phyloP scores from a whole-genome alignment of 2,888 invertebrate genomes.

The Antitype chi region DNA sequence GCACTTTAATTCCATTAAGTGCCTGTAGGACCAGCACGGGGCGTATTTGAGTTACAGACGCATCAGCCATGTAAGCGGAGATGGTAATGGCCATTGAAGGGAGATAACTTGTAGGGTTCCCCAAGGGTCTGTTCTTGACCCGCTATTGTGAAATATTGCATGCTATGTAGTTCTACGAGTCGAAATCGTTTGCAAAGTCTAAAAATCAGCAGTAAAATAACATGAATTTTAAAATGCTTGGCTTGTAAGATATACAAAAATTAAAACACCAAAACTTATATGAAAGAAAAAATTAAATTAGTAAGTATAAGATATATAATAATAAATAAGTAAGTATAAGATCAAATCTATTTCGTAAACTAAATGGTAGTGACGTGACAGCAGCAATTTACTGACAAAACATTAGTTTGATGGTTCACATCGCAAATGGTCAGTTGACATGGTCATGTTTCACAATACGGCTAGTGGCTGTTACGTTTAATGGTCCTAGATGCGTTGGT shows the following conservation, averaged over 20 bases:
- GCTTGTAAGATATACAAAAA: background rate
- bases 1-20: background rate
- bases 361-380: constrained; percentile 43
- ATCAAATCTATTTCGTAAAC: constrained; percentile 45
- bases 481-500: constrained; percentile 43
- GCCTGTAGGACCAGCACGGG: background rate
- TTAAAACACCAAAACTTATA: background rate
- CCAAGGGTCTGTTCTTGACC: background rate
- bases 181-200: background rate
- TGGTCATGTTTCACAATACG: constrained; percentile 32
- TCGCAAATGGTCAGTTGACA: constrained; percentile 53
- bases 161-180: background rate
- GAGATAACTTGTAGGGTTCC: background rate
- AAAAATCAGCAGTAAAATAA: background rate
- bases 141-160: background rate
- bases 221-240: background rate
- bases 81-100: background rate
- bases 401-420: constrained; percentile 40
- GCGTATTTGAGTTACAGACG: background rate
- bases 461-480: constrained; percentile 50
- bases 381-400: constrained; percentile 42
- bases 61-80: background rate
- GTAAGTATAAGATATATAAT: background rate
- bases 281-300: background rate
- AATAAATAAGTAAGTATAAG: background rate